Evolutionary conservation across 2,113 vertebrate genomes (phyloP), one percentile per base, ranked within the genome.

Genomic region (Amia ocellicauda): DNA sequence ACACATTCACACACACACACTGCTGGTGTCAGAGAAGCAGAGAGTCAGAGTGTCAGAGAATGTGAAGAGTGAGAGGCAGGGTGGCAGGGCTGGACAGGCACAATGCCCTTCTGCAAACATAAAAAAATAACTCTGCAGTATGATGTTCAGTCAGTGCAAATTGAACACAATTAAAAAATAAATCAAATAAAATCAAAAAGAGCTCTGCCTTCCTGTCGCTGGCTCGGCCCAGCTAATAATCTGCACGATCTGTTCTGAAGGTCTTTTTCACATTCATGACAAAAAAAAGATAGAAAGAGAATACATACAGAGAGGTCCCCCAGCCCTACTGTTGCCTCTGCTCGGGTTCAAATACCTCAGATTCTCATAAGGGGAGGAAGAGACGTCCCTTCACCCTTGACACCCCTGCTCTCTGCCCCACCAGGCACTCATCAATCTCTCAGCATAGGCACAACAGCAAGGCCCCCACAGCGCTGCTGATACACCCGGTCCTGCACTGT

Each of bases 131-230:
- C 14, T 31, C 19, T 23, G 26, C 22, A 31, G 13, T 29, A 31
- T 22, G 28, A 27, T 26, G 45, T 79, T 76, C 76, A 86, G 83
- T 85, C 84, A 86, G 89, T 88, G 86, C 85, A 89, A 89, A 50
- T 24, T 58, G 45, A 58, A 65, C 41, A 65, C 43, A 14, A 19
- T 17, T 58, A 22, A 65, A 36, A 27, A 31, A 56, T 22, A 45
- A 9, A 57, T 11, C 26, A 19, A 26, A n/a, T n/a, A n/a, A n/a
- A n/a, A n/a, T n/a, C n/a, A n/a, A n/a, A n/a, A n/a, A 36, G 11
- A 36, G 5, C 31, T 36, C 31, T 36, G 31, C 31, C 11, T 36
- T 36, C 1, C 31, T 11, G 5, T 36, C 31, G 28, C 63, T 20
- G 50, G 41, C 31, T 58, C 2, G 28, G 36, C 11, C n/a, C 41